Evolutionary conservation across 2,888 invertebrate species (phyloP).

Genomic region (Agonopterix subpropinquella): DNA sequence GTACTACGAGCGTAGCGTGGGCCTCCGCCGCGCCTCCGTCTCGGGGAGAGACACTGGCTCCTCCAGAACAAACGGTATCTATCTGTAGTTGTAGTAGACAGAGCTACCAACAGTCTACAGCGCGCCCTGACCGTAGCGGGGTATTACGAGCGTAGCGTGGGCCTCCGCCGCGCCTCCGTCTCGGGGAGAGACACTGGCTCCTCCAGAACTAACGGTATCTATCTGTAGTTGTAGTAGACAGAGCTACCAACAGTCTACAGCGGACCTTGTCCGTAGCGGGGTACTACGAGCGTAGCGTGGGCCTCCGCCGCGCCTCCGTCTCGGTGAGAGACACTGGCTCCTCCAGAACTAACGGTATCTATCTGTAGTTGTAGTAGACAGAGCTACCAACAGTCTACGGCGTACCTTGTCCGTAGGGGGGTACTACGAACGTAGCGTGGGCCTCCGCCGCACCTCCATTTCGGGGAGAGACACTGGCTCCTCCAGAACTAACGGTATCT

Average conservation of each 20-base stretch:
- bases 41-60: conserved; percentile 88
- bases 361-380: background rate
- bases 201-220: conserved; percentile 83
- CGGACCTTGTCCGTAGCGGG: conserved; percentile 88
- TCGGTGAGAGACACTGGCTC: conserved; percentile 88
- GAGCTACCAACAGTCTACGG: conserved; percentile 83
- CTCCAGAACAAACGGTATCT: conserved; percentile 83
- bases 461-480: conserved; percentile 88
- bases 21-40: conserved; percentile 83
- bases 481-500: conserved; percentile 83
- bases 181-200: conserved; percentile 88
- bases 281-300: conserved; percentile 88
- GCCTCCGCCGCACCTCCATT: conserved; percentile 83
- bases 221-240: background rate
- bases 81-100: conserved; percentile 41
- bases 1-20: conserved; percentile 88
- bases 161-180: conserved; percentile 83
- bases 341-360: conserved; percentile 83
- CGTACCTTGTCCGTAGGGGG: conserved; percentile 88
- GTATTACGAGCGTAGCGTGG: conserved; percentile 88
- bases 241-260: conserved; percentile 82
- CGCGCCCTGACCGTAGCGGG: conserved; percentile 88
- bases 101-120: conserved; percentile 86
- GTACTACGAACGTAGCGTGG: conserved; percentile 88
- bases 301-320: conserved; percentile 83